Conservation (phyloP, 37 sponge, comb jelly and placozoan genomes). For the Chondrilla cf. caribensis region DNA sequence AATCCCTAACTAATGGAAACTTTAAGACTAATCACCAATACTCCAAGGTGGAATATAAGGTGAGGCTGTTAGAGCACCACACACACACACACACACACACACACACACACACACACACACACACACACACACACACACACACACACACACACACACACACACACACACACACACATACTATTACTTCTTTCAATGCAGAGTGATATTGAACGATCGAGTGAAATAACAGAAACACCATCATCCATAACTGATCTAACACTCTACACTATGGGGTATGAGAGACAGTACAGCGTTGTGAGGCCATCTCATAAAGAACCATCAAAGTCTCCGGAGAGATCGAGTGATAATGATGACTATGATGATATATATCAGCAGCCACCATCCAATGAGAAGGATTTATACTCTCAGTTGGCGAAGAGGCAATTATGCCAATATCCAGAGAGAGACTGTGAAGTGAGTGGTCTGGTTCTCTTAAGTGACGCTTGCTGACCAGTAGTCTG, state of each 20-base stretch:
- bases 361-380: conserved; percentile 47
- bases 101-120: background rate
- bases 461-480: no score
- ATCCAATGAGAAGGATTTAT: conserved; percentile 46
- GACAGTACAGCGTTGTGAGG: background rate
- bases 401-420: conserved; percentile 42
- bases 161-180: no score
- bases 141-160: no score
- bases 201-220: conserved; percentile 9
- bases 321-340: background rate
- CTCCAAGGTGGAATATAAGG: conserved; percentile 24
- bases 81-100: background rate
- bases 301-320: background rate
- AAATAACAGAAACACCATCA: background rate
- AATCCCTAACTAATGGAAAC: conserved; percentile 15
- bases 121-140: no score
- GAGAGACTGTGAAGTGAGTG: conserved; percentile 41
- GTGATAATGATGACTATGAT: background rate
- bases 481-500: no score
- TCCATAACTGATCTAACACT: background rate
- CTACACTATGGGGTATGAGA: background rate
- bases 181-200: background rate
- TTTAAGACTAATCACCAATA: conserved; percentile 7
- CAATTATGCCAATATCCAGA: conserved; percentile 51
- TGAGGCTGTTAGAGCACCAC: background rate